Percentiles rank a stretch among this genome's conserved stretches.
Conservation (phyloP, 2,113 vertebrate genomes). For the Colossoma macropomum region DNA sequence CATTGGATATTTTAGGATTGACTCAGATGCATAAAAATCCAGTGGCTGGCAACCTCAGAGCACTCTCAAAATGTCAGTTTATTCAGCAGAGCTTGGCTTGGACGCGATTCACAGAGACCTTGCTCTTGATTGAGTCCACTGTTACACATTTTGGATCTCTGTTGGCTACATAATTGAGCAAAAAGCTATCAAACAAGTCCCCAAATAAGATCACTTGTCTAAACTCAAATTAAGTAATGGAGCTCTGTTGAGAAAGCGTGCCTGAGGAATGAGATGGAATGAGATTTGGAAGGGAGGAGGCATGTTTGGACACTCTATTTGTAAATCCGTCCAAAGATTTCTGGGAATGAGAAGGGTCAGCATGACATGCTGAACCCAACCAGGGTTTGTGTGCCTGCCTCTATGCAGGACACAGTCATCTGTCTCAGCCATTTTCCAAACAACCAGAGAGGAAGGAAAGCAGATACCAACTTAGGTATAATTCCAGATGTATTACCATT, state of each 20-base stretch:
- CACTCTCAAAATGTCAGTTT: conserved; percentile 35
- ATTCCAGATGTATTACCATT: background rate
- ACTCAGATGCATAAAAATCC: conserved; percentile 12
- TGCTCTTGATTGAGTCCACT: background rate
- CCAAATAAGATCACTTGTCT: background rate
- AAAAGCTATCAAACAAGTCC: background rate
- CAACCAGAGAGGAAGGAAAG: background rate
- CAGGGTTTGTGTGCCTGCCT: background rate
- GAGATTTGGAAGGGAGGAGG: background rate
- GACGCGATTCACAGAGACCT: background rate
- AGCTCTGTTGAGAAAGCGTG: background rate
- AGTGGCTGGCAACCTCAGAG: conserved; percentile 19
- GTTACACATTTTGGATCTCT: background rate
- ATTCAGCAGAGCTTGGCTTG: conserved; percentile 39
- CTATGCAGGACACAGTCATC: background rate
- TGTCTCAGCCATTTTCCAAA: background rate
- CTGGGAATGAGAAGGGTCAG: conserved; percentile 20
- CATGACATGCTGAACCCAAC: conserved; percentile 5
- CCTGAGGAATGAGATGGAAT: background rate
- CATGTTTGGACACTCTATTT: background rate
- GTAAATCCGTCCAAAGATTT: conserved; percentile 23
- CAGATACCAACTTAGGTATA: background rate
- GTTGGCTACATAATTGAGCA: background rate
- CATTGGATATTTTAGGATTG: conserved; percentile 23
- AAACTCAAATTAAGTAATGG: background rate